These are phyloP conservation scores for Synaphobranchus kaupii DNA, from an alignment of 2,797 vertebrate species.

Conservation along the genomic window DNA sequence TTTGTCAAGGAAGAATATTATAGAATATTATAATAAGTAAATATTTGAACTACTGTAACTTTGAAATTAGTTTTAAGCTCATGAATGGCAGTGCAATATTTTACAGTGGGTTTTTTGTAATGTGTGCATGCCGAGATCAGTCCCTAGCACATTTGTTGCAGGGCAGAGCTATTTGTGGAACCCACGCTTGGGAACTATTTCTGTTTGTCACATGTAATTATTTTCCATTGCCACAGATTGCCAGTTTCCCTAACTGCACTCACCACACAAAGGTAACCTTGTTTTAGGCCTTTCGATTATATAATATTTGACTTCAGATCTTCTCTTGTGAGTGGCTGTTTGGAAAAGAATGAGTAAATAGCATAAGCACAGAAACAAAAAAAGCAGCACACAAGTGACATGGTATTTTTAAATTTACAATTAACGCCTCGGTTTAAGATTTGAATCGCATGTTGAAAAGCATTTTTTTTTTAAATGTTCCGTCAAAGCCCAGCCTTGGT, in stretches of 20 bases:
- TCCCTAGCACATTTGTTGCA: neutral
- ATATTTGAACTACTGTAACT: neutral
- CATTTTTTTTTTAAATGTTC: slow-evolving; percentile 15
- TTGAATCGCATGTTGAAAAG: slow-evolving; percentile 41
- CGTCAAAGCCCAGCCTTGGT: slow-evolving; percentile 11
- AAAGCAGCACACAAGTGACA: slow-evolving; percentile 44
- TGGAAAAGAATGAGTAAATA: slow-evolving; percentile 27
- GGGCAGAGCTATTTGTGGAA: slow-evolving; percentile 39
- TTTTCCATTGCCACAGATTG: slow-evolving; percentile 51
- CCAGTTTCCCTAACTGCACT: slow-evolving; percentile 38
- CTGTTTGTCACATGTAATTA: slow-evolving; percentile 47
- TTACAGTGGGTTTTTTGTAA: neutral
- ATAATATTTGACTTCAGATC: slow-evolving; percentile 47
- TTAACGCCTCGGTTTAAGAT: slow-evolving; percentile 41
- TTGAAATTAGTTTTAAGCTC: neutral
- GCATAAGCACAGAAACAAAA: slow-evolving; percentile 23
- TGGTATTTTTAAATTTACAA: slow-evolving; percentile 31
- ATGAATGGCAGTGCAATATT: neutral
- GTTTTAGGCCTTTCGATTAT: slow-evolving; percentile 47
- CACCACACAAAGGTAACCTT: slow-evolving; percentile 41
- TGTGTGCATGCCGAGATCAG: neutral
- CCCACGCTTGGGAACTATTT: slow-evolving; percentile 44
- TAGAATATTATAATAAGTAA: neutral
- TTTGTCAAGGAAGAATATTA: neutral
- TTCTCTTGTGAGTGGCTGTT: slow-evolving; percentile 39